Base-by-base conservation (phyloP, 1,140 invertebrate species). In the Drosophila sucinea region DNA sequence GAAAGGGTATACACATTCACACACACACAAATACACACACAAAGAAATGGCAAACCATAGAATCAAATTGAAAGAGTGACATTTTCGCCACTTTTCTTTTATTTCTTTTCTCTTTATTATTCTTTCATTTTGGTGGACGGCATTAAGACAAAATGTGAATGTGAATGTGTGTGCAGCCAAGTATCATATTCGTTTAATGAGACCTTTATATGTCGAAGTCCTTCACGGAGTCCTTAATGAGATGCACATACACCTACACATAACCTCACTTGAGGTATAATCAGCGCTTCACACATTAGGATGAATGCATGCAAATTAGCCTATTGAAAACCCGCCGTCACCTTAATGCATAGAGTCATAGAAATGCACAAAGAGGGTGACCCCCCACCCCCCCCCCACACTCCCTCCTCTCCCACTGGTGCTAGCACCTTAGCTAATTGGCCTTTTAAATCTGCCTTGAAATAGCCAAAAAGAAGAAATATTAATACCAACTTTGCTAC, bases 371-470 rank as follows among this genome's bases (percentile, higher is more conserved):
- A 68, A 67, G 11, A 17, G 17, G 17, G 17, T 17, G 56, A 75
- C 66, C 60, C 23, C 30, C 70, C 51, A 30, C 32, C 10, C 23
- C 38, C 25, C 35, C n/a, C 47, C 25, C 3, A 32, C 60, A 41
- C 56, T 44, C 60, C 74, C 51, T 56, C 38, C 60, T 60, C 30
- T 44, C 4, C 60, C 17, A 17, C 17, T 17, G 17, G 17, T 17
- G 17, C 17, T 17, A 54, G n/a, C 40, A 4, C 23, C 60, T 60
- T 75, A 70, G 79, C 79, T 82, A 87, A 73, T 77, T 72, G 67
- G 27, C 54, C 27, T 27, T 51, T 51, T 51, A 51, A 51, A 51
- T 51, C 23, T 7, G 10, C 84, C 83, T 83, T 86, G 82, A 89
- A 83, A 69, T 57, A 70, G 57, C 70, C 63, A 38, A 69, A 87